A percentile compares a stretch with the other conserved stretches of the same genome.
Conservation (phyloP, 2,888 invertebrate genomes). For the Timandra comae region DNA sequence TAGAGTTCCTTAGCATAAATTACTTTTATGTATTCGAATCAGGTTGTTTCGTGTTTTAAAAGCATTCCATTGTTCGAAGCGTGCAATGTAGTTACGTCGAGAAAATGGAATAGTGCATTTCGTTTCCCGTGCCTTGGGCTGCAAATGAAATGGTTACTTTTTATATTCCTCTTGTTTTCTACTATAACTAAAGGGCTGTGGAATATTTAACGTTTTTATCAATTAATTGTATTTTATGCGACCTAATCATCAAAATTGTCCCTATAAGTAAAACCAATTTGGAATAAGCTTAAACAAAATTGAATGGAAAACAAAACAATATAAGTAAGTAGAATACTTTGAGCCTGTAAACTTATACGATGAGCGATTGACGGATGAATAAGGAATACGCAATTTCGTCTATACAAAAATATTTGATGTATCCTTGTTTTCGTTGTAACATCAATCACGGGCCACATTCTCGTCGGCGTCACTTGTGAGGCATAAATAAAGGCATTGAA, state of each 20-base stretch:
- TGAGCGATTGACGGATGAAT: slow-evolving; percentile 26
- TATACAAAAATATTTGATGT: slow-evolving; percentile 52
- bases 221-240: too few relatives aligned
- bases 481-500: slow-evolving; percentile 58
- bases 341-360: slow-evolving; percentile 13
- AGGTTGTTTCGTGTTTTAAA: slow-evolving; percentile 68
- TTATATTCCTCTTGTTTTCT: slow-evolving; percentile 43
- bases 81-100: slow-evolving; percentile 60
- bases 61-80: slow-evolving; percentile 72
- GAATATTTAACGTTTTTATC: too few relatives aligned
- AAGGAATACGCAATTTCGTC: slow-evolving; percentile 32
- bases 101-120: slow-evolving; percentile 68
- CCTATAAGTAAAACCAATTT: too few relatives aligned
- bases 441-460: slow-evolving; percentile 58
- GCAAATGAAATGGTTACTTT: slow-evolving; percentile 62
- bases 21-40: slow-evolving; percentile 54
- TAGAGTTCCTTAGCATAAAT: slow-evolving; percentile 30
- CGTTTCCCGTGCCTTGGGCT: slow-evolving; percentile 64
- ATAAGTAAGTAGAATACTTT: too few relatives aligned
- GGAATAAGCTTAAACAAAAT: too few relatives aligned
- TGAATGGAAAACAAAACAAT: too few relatives aligned
- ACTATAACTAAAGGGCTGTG: slow-evolving; percentile 28
- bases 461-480: slow-evolving; percentile 48
- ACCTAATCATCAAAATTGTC: too few relatives aligned
- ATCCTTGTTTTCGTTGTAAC: slow-evolving; percentile 47